Base-by-base conservation (phyloP, 2,113 vertebrate species). In the Cyprinus carpio region DNA sequence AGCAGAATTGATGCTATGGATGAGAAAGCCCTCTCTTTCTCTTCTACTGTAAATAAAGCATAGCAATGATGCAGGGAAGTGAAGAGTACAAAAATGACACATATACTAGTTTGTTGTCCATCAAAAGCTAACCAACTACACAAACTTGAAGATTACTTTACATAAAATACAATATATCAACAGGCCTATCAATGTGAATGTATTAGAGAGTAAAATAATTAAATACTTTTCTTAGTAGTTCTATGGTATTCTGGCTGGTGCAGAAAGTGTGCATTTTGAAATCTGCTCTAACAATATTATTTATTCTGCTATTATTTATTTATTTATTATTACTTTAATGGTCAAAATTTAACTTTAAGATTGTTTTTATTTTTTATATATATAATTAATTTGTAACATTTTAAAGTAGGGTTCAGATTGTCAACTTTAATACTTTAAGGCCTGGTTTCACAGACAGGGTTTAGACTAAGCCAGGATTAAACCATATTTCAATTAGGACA, bases 1-100 rank as follows among this genome's bases (percentile, higher is more conserved):
- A 93, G 90, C 89, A 95, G 95, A 96, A 89, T 75, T 85, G 82
- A 86, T 87, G 81, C 72, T 81, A 83, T 81, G 84, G 75, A 80
- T 62, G 84, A 87, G 67, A 75, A 60, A 54, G 54, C 37, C 46
- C 5, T 8, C 12, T 69, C 20, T 83, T 86, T 86, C 56, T 85
- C 65, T 31, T 81, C 18, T 79, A 83, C 69, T 80, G 82, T 85
- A 80, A 82, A 86, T 85, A 88, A 85, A 86, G 75, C 29, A 64
- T 11, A 12, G 43, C 75, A 62, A 58, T 7, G 40, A 75, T 76
- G 79, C 54, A 62, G 13, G 40, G 31, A 72, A 37, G 51, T 78
- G 46, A 60, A 65, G 56, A 72, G 69, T 46, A 84, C 49, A 82
- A 80, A 84, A 78, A 71, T 79, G 56, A 82, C 79, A 86, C 56